phyloP scores from a whole-genome alignment of 1,140 invertebrate genomes.

The Plectrocnemia conspersa region DNA sequence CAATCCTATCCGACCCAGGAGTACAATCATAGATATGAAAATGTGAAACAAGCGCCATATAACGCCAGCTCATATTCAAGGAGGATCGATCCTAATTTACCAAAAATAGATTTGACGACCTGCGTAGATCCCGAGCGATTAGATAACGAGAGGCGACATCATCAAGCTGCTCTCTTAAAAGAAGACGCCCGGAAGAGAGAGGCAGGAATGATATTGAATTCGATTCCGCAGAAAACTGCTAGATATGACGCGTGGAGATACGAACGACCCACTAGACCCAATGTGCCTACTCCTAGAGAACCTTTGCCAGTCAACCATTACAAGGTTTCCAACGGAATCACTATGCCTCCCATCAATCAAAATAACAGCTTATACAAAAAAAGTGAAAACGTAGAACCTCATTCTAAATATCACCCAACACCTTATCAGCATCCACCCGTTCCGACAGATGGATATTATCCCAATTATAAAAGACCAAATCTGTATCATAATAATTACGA shows the following conservation, averaged over 20 bases:
- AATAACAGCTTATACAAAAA: slow-evolving; percentile 25
- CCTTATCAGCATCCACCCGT: slow-evolving; percentile 34
- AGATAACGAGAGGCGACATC: slow-evolving; percentile 38
- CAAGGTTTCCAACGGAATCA: slow-evolving; percentile 20
- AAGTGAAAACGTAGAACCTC: slow-evolving; percentile 32
- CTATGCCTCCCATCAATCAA: slow-evolving; percentile 4
- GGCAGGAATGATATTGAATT: slow-evolving; percentile 42
- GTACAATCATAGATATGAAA: slow-evolving; percentile 34
- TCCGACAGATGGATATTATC: slow-evolving; percentile 33
- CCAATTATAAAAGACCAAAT: slow-evolving; percentile 30
- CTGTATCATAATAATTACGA: slow-evolving; percentile 32
- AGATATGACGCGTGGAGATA: slow-evolving; percentile 47
- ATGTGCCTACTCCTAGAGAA: slow-evolving; percentile 18
- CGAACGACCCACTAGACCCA: slow-evolving; percentile 37
- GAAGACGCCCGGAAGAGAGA: slow-evolving; percentile 46
- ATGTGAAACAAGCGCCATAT: slow-evolving; percentile 32
- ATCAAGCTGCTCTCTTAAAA: slow-evolving; percentile 43
- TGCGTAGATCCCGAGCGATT: slow-evolving; percentile 40
- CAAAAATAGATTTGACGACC: slow-evolving; percentile 50
- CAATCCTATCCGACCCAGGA: slow-evolving; percentile 4
- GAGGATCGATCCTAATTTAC: slow-evolving; percentile 43
- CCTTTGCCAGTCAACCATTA: slow-evolving; percentile 17
- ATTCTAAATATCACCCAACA: slow-evolving; percentile 28
- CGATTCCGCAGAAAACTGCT: slow-evolving; percentile 50
- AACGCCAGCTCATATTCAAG: slow-evolving; percentile 11